Percentiles rank a stretch among this genome's conserved stretches.
Evolutionary conservation across 2,888 invertebrate genomes (phyloP).

Genomic region (Xylocampa areola): DNA sequence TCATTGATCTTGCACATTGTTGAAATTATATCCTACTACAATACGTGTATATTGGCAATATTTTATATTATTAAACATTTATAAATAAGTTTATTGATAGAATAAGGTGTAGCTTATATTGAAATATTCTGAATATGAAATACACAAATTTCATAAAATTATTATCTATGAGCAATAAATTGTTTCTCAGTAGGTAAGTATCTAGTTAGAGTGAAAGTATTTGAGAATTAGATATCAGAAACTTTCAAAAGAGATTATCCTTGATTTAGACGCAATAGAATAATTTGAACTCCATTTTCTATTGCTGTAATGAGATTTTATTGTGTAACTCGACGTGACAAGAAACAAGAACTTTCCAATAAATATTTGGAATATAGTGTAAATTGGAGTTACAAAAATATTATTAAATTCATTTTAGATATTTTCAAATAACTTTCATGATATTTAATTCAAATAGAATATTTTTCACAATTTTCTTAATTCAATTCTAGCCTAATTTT

Average conservation of each 20-base stretch:
- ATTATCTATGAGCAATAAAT: conserved; percentile 67
- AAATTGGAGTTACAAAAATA: conserved; percentile 72
- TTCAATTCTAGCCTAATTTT: conserved; percentile 37
- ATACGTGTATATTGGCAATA: conserved; percentile 74
- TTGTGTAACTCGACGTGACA: conserved; percentile 35
- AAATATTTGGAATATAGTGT: conserved; percentile 57
- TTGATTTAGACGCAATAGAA: conserved; percentile 14
- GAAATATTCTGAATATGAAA: conserved; percentile 59
- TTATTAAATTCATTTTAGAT: conserved; percentile 59
- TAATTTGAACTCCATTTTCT: conserved; percentile 34
- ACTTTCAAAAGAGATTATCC: conserved; percentile 29
- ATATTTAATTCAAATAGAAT: conserved; percentile 52
- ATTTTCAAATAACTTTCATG: conserved; percentile 45
- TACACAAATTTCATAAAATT: conserved; percentile 57
- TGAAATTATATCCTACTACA: conserved; percentile 75
- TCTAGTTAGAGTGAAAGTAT: conserved; percentile 42
- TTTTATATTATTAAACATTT: conserved; percentile 65
- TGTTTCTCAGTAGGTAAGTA: conserved; percentile 54
- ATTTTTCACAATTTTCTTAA: conserved; percentile 36
- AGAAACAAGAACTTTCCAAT: conserved; percentile 37
- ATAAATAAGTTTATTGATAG: conserved; percentile 64
- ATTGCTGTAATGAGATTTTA: conserved; percentile 31
- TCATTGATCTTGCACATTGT: conserved; percentile 77
- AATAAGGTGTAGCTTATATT: conserved; percentile 59
- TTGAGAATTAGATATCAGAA: conserved; percentile 37